These are phyloP conservation scores for Volucella inanis DNA, from an alignment of 2,888 invertebrate genomes.

Conservation along the genomic window DNA sequence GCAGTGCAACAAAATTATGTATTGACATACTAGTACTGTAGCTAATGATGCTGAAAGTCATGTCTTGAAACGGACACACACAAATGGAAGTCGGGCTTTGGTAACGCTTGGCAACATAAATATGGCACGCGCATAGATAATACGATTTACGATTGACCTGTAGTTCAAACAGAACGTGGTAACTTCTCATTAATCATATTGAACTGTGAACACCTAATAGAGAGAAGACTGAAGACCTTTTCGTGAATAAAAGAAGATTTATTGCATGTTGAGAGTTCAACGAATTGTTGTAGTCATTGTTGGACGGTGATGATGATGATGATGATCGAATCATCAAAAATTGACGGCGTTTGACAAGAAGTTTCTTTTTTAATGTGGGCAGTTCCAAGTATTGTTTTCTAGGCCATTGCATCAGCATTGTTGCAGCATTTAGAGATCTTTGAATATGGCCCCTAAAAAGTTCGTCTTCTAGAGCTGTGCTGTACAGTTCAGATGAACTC, in stretches of 20 bases:
- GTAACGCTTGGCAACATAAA: conserved; percentile 21
- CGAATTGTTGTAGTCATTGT: conserved; percentile 9
- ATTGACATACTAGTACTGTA: conserved; percentile 14
- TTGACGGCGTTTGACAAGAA: conserved; percentile 1
- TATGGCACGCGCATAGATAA: conserved; percentile 43
- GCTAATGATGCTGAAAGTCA: conserved; percentile 25
- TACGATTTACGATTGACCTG: conserved; percentile 16
- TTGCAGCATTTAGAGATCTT: neutral
- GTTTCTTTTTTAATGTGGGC: neutral
- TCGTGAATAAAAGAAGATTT: conserved; percentile 14
- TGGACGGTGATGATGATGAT: conserved; percentile 7
- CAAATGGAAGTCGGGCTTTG: neutral
- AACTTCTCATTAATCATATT: conserved; percentile 40
- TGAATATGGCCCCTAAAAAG: neutral
- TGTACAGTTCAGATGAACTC: no score
- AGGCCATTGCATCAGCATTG: no score
- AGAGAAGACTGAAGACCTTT: conserved; percentile 6
- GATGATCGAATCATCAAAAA: neutral
- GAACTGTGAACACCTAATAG: conserved; percentile 14
- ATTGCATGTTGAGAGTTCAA: conserved; percentile 41
- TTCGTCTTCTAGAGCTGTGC: no score
- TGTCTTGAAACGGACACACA: neutral
- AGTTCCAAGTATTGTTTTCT: no score
- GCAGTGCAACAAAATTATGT: neutral
- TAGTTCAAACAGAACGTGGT: conserved; percentile 9